Evolutionary conservation across 2,888 invertebrate genomes (phyloP), one percentile per base, ranked within the genome.

Genomic region (Caenorhabditis doughertyi): DNA sequence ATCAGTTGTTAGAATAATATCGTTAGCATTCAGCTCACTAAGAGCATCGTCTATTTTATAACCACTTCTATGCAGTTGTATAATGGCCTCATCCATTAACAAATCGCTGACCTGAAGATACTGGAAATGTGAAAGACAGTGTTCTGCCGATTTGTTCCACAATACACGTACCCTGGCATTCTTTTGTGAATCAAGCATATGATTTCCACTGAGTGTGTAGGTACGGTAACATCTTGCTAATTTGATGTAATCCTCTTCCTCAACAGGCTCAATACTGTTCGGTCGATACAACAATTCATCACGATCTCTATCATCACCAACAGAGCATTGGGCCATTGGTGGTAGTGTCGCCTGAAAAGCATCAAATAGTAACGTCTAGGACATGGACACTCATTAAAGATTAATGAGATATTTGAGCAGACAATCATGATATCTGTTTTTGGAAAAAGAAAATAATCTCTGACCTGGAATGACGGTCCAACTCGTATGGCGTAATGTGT

Each of bases 41-140:
- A 99, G 94, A 68, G 98, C 98, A 93, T 96, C 95, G 84, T 96
- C 96, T 86, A 97, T 97, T 94, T 98, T 97, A 93, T 99, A 99
- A 90, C 96, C 95, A 90, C 96, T 96, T 93, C 96, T 96, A 93
- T 99, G 98, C 74, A 99, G 94, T 44, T 87, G 87, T 25, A 83
- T 85, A 27, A 90, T 85, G 13, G 91, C 89, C 65, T 91, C 91
- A 58, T 90, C 87, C 67, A 85, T 80, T 18, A 89, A 74, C 53
- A 87, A 76, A 82, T 91, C 91, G 67, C 88, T 87, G 53, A 87
- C 84, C 85, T 85, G 84, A 65, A 65, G 65, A 79, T 65, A 76
- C 80, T 83, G 74, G 62, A 79, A 76, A 72, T 51, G 32, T 42
- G 60, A 32, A 71, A 72, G 62, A 60, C 29, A 25, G 49, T 18